Base-by-base conservation (phyloP, 1,140 invertebrate genomes). In the Hyphantria cunea region DNA sequence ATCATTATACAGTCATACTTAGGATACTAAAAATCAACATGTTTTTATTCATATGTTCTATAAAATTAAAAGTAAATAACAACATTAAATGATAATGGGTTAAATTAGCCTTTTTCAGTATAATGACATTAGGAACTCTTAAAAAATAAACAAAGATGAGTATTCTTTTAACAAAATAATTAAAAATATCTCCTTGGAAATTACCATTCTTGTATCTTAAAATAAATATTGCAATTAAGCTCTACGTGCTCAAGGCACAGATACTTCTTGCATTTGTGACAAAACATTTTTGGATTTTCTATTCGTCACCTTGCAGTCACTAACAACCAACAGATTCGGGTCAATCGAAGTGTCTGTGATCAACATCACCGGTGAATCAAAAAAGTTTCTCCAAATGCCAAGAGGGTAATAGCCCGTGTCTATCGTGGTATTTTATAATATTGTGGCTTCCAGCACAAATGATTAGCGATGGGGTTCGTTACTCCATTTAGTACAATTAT, bases 351-450 rank as follows among this genome's bases (percentile, higher is more conserved):
- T n/a, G n/a, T n/a, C n/a, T n/a, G n/a, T n/a, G n/a, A n/a, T n/a
- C n/a, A n/a, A n/a, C n/a, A n/a, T n/a, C n/a, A n/a, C n/a, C n/a
- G n/a, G n/a, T 41, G 6, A 11, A 41, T 41, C 39, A 9, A 9
- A 6, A 41, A 41, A 41, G n/a, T 41, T 7, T 41, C 39, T 41
- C 45, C 15, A 63, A 31, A 39, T 63, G 39, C 39, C 39, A 41
- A 41, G 39, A 41, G 39, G 39, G 11, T 41, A n/a, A 41, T 41
- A 11, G 39, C 39, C 39, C 11, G 39, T 41, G 6, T 41, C 6
- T 6, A 11, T 41, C 39, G 6, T 11, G 39, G 39, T 41, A 41
- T 9, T 11, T 41, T 41, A 41, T 41, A 41, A 41, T 41, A 41
- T 41, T 41, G 39, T 41, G 39, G 4, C 39, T n/a, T 41, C 39